Percentiles rank a stretch among this genome's conserved stretches.
phyloP scores from a whole-genome alignment of 1,140 invertebrate species.

The Lutraria rhynchaena region DNA sequence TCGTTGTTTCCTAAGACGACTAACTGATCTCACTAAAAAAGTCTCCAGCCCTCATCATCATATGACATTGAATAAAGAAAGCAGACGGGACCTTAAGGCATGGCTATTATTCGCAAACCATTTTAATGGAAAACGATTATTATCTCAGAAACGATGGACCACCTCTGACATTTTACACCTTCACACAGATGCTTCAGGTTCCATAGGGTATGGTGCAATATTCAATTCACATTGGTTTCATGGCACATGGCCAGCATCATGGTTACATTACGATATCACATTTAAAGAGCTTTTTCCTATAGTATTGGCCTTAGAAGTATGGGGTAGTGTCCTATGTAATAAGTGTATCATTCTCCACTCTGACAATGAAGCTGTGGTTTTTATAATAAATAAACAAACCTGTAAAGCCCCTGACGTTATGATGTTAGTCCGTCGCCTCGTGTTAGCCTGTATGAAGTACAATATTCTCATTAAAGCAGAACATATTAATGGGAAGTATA shows the following conservation, averaged over 20 bases:
- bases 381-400: slow-evolving; percentile 57
- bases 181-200: slow-evolving; percentile 39
- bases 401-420: slow-evolving; percentile 41
- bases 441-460: slow-evolving; percentile 30
- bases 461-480: slow-evolving; percentile 46
- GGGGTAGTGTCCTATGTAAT: slow-evolving; percentile 30
- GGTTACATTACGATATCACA: slow-evolving; percentile 24
- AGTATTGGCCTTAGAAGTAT: slow-evolving; percentile 56
- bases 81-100: neutral
- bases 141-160: slow-evolving; percentile 26
- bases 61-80: slow-evolving; percentile 33
- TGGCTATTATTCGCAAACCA: slow-evolving; percentile 33
- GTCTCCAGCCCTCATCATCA: slow-evolving; percentile 43
- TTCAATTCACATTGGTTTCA: slow-evolving; percentile 27
- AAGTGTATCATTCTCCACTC: slow-evolving; percentile 28
- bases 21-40: slow-evolving; percentile 51
- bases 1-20: slow-evolving; percentile 44
- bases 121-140: slow-evolving; percentile 55
- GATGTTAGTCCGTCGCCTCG: slow-evolving; percentile 52
- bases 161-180: slow-evolving; percentile 17
- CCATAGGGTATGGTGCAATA: slow-evolving; percentile 21
- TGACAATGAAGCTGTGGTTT: slow-evolving; percentile 55
- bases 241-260: slow-evolving; percentile 13
- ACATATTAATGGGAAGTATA: slow-evolving; percentile 54
- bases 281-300: slow-evolving; percentile 59